Base-by-base conservation (phyloP, 2,888 invertebrate species). In the Octodonta nipae region DNA sequence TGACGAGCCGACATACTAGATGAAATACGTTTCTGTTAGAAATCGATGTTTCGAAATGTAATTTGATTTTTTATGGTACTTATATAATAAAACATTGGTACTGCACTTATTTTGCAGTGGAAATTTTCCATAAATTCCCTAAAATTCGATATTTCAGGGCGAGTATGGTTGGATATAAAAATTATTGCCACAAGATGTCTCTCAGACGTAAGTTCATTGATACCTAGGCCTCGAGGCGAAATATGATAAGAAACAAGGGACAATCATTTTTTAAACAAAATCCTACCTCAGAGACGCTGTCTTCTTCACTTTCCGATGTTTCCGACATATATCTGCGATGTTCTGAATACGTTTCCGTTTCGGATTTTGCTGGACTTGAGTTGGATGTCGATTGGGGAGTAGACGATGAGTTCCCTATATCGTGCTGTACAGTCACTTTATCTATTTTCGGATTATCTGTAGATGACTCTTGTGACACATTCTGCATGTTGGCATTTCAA, bases 241-340 rank as follows among this genome's bases (percentile, higher is more conserved):
- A 42, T 32, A 45, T 46, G 27, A 32, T 44, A 42, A 43, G 47
- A 50, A 50, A 50, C 47, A 52, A 49, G 46, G 38, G 46, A 52
- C 43, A 39, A 44, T 43, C 25, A 41, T 38, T 30, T 43, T 30
- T 39, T 42, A 47, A 52, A 49, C 45, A 44, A 46, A 45, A 41
- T 58, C 67, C 75, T 78, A 91, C 89, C 86, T 89, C 89, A 58
- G 88, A 89, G 64, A 86, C 86, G 68, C 89, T 89, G 65, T 89
- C 91, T 68, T 89, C 89, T 66, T 91, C 91, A 65, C 88, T 89
- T 71, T 87, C 89, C 58, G 89, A 89, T 64, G 88, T 78, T 72
- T 88, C 88, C 66, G 85, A 82, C 73, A 86, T 85, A 74, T 78
- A 84, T 70, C 82, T 81, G 61, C 81, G 79, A 63, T 80, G 83